Evolutionary conservation across 2,888 invertebrate species (phyloP).

Genomic region (Drosophila limbata): DNA sequence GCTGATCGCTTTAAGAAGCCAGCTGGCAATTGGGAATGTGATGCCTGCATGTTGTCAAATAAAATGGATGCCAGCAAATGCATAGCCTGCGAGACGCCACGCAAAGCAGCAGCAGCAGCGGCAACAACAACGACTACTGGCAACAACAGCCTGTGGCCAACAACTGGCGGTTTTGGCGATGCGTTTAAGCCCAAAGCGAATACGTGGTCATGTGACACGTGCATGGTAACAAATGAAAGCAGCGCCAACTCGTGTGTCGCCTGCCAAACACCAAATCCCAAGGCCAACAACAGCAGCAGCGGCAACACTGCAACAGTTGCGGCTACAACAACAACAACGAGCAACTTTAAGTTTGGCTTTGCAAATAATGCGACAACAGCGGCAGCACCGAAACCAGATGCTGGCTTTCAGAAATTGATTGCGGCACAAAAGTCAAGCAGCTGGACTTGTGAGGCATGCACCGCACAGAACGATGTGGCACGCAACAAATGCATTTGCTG

Average conservation of each 20-base stretch:
- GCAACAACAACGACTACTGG: not conserved
- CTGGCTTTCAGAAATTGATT: conserved; percentile 83
- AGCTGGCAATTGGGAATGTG: conserved; percentile 89
- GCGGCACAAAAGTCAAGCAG: conserved; percentile 82
- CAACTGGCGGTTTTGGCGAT: conserved; percentile 78
- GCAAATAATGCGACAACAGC: not conserved
- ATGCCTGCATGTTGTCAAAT: conserved; percentile 88
- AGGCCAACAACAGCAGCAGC: conserved; percentile 44
- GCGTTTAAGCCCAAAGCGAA: conserved; percentile 86
- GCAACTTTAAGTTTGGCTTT: conserved; percentile 64
- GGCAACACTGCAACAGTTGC: conserved; percentile 13
- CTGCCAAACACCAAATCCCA: conserved; percentile 86
- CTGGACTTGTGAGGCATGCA: conserved; percentile 89
- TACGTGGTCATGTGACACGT: conserved; percentile 88
- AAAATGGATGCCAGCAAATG: conserved; percentile 85
- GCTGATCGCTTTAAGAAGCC: conserved; percentile 86
- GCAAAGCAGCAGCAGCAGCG: conserved; percentile 58
- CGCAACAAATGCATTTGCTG: conserved; percentile 87
- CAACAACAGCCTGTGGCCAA: conserved; percentile 10
- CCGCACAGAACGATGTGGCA: conserved; percentile 87
- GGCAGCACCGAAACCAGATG: conserved; percentile 58
- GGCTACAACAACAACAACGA: conserved; percentile 22
- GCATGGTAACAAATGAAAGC: conserved; percentile 87
- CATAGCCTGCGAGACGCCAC: conserved; percentile 87
- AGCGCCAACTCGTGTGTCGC: conserved; percentile 86